Base-by-base conservation (phyloP, 2,888 invertebrate species). In the Linnaemya tessellans region DNA sequence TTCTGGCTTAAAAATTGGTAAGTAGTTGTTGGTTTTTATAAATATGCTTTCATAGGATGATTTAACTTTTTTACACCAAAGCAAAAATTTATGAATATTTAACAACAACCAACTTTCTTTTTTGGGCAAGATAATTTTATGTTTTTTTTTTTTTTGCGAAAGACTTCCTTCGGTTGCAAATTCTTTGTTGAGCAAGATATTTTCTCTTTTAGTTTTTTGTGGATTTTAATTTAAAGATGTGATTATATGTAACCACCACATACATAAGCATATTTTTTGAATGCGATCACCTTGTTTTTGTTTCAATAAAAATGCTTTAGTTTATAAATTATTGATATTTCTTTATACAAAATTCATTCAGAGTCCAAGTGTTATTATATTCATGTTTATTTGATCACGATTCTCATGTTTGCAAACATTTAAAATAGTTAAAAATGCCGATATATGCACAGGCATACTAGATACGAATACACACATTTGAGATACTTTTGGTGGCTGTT, bases 381-480 rank as follows among this genome's bases (percentile, higher is more conserved):
- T 80, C 71, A 82, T 82, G 64, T 78, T 86, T 90, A 91, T 89
- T 90, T 89, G 91, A 91, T 90, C 91, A 91, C 91, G 90, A 91
- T 91, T 91, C 89, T 88, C 89, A 89, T 90, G 90, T 91, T 89
- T 85, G 89, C 89, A 89, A 89, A 89, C 88, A 87, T 87, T 87
- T 83, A 83, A 77, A 82, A 64, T 82, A 79, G 30, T 67, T 51
- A 60, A 58, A 71, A 35, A 46, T 49, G 43, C 64, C 70, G 71
- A 62, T 62, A 74, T n/a, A n/a, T n/a, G n/a, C n/a, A n/a, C n/a
- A n/a, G n/a, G n/a, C n/a, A n/a, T n/a, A n/a, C n/a, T n/a, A 83
- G 60, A 41, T 60, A 49, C 78, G 41, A 60, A 80, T 68, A 80
- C 75, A 65, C 54, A 60, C 56, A 64, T 25, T 58, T 67, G 30